phyloP scores from a whole-genome alignment of 2,888 invertebrate genomes.

The Leptinotarsa haldemani region DNA sequence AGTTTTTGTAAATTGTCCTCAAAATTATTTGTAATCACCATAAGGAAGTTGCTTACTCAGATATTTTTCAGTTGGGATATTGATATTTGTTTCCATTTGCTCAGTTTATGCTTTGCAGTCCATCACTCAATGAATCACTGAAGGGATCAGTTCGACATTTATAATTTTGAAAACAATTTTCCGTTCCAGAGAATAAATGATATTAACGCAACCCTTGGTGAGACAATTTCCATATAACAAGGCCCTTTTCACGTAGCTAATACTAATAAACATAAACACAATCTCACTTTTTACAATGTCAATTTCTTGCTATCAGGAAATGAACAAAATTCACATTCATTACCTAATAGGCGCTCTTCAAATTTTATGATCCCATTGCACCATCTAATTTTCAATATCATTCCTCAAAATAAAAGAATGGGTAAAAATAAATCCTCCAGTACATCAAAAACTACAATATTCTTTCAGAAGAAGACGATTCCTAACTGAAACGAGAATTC shows the following conservation, averaged over 20 bases:
- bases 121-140: no score
- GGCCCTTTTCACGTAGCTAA: not conserved
- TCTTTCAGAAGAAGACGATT: no score
- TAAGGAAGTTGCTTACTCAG: no score
- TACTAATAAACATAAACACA: conserved; percentile 9
- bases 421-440: no score
- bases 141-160: not conserved
- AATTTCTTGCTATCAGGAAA: not conserved
- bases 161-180: not conserved
- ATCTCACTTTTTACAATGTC: conserved; percentile 14
- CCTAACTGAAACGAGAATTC: no score
- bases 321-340: not conserved
- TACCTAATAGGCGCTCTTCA: not conserved
- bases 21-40: no score
- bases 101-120: no score
- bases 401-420: not conserved
- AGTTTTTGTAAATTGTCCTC: no score
- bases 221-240: not conserved
- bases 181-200: no score
- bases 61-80: no score
- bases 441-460: no score
- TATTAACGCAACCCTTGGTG: not conserved
- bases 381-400: not conserved
- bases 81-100: no score
- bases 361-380: conserved; percentile 12